These are phyloP conservation scores for Atta cephalotes DNA, from an alignment of 1,140 invertebrate genomes.

Conservation along the genomic window DNA sequence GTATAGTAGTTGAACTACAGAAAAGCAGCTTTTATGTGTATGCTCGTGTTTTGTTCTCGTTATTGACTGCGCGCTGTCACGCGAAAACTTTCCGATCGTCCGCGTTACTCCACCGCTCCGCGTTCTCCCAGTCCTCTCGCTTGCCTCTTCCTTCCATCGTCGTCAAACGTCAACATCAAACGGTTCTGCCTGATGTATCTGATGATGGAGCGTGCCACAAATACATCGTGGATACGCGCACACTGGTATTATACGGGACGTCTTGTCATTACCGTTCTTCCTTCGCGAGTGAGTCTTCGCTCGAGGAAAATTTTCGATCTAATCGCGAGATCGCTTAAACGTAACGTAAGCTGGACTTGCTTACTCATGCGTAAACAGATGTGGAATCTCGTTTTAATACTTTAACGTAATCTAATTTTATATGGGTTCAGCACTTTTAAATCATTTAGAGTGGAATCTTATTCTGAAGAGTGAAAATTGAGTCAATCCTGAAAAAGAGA, in stretches of 20 bases:
- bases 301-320: constrained; percentile 8
- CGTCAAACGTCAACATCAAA: constrained; percentile 45
- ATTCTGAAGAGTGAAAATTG: no score
- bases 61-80: neutral
- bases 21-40: no score
- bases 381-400: neutral
- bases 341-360: neutral
- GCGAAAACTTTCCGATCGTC: constrained; percentile 43
- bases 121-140: neutral
- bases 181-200: constrained; percentile 39
- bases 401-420: neutral
- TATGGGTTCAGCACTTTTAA: no score
- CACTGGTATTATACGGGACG: constrained; percentile 25
- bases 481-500: no score
- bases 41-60: neutral
- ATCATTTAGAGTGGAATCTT: no score
- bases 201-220: constrained; percentile 39
- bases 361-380: neutral
- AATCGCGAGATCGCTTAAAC: neutral
- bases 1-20: no score
- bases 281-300: neutral
- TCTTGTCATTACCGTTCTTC: constrained; percentile 19
- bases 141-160: constrained; percentile 14
- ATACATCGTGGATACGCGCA: constrained; percentile 29
- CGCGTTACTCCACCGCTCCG: neutral